phyloP scores from a whole-genome alignment of 2,888 invertebrate species.

The Reticulitermes lucifugus region DNA sequence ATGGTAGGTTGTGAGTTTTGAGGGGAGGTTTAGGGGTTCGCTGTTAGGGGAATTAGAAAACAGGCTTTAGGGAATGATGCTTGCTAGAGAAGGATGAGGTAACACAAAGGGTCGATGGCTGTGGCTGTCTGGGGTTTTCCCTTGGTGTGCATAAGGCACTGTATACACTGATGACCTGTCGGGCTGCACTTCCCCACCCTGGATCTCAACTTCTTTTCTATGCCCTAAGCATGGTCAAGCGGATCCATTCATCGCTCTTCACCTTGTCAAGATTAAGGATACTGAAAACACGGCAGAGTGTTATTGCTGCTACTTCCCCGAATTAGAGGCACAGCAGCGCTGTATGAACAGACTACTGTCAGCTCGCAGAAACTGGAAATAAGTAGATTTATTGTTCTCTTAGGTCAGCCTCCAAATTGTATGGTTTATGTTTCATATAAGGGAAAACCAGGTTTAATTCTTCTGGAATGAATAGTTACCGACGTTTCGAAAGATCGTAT shows the following conservation, averaged over 20 bases:
- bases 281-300: not conserved
- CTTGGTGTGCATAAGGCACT: not conserved
- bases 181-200: not conserved
- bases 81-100: not conserved
- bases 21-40: slow-evolving; percentile 18
- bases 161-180: slow-evolving; percentile 22
- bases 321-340: not conserved
- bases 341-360: not conserved
- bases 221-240: not conserved
- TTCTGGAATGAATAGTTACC: too few species aligned
- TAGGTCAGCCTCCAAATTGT: not conserved
- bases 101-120: not conserved
- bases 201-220: not conserved
- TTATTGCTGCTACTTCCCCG: not conserved
- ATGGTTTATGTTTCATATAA: not conserved
- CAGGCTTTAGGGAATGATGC: slow-evolving; percentile 36
- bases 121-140: not conserved
- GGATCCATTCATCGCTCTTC: not conserved
- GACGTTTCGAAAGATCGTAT: too few species aligned
- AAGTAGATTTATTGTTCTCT: not conserved
- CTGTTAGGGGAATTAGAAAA: slow-evolving; percentile 50
- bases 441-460: not conserved
- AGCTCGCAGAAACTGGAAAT: not conserved
- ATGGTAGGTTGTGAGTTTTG: slow-evolving; percentile 11
- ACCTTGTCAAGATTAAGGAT: not conserved